phyloP scores from a whole-genome alignment of 2,113 vertebrate genomes.

The Arenaria interpres region DNA sequence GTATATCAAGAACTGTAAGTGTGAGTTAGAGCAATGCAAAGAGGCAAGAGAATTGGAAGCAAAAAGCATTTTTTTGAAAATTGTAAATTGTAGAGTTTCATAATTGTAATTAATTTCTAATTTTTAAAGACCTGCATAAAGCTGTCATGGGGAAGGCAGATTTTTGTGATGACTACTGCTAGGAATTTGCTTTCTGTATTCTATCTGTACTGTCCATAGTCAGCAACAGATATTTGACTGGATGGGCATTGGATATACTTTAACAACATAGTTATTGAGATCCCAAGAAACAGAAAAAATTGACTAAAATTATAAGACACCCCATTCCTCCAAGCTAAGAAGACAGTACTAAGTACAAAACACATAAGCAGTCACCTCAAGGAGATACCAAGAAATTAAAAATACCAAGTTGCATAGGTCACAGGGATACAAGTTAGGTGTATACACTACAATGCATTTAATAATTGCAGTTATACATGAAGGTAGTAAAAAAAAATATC shows the following conservation, averaged over 20 bases:
- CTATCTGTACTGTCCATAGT: not conserved
- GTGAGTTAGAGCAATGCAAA: not conserved
- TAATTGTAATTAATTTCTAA: not conserved
- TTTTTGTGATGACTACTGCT: not conserved
- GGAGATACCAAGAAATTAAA: not conserved
- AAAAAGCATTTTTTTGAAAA: not conserved
- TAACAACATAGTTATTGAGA: not conserved
- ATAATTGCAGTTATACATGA: not conserved
- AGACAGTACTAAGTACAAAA: not conserved
- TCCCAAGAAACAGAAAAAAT: not conserved
- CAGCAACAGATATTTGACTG: not conserved
- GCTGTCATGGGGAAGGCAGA: not conserved
- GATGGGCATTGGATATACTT: not conserved
- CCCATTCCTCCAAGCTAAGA: not conserved
- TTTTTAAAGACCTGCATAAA: not conserved
- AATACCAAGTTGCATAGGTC: not conserved
- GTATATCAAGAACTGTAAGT: not conserved
- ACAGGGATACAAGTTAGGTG: not conserved
- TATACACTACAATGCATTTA: not conserved
- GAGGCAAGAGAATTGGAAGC: not conserved
- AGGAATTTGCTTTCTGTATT: not conserved
- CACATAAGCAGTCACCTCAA: not conserved
- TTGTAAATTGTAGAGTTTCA: not conserved
- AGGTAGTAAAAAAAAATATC: not conserved
- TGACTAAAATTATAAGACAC: not conserved